Base-by-base conservation (phyloP, 2,888 invertebrate species). In the Myopa testacea region DNA sequence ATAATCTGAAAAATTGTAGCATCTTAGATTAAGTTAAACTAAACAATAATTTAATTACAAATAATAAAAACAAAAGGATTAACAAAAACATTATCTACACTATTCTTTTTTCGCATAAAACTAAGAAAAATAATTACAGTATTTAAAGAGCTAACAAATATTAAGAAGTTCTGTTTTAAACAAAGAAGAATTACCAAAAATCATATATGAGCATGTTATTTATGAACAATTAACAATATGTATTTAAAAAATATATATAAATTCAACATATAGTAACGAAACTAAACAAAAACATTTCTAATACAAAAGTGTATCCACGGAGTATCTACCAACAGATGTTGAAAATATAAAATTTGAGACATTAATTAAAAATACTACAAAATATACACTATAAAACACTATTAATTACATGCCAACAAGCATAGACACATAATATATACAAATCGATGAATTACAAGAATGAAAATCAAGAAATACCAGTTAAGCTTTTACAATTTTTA, bases 141-240 rank as follows among this genome's bases (percentile, higher is more conserved):
- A 14, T 26, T 45, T 10, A 45, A 8, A 45, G 10, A 45, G 45
- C 10, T 45, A 60, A 62, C 40, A 62, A 37, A 73, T 19, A 16
- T 60, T 40, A 73, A 62, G 14, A 38, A 73, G 62, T 50, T 75
- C 45, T 74, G 6, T 63, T 62, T 38, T 52, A n/a, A 58, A 72
- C 37, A 45, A 60, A 16, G 38, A 55, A n/a, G 4, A 55, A n/a
- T 55, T 55, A 55, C 55, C 14, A n/a, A 52, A 38, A 55, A 69
- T 52, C 72, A 65, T 60, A 58, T 65, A 65, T 74, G 74, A 73
- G 19, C 72, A 16, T 68, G 75, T 77, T 77, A 45, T 79, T 73
- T 68, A 65, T 77, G 65, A 77, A 77, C 77, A 77, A 55, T 72
- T 72, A 40, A 60, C 58, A 76, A n/a, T 55, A 71, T 65, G 60